Conservation (phyloP, 2,113 vertebrate species). For the Polypterus senegalus region DNA sequence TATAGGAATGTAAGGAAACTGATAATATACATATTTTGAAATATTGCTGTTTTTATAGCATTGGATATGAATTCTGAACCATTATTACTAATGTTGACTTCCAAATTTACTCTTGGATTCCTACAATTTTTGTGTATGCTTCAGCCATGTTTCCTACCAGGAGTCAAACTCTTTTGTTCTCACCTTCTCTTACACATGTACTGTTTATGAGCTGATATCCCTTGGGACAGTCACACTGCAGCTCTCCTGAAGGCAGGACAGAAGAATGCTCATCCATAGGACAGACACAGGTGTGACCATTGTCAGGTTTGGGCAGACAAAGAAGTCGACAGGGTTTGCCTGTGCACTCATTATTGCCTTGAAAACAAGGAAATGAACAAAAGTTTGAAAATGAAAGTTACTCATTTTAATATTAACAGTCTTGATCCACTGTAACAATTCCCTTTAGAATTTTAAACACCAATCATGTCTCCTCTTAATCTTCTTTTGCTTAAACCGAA, state of each 20-base stretch:
- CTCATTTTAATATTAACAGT: too few species aligned
- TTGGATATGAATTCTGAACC: too few species aligned
- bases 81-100: background rate
- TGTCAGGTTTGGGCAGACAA: slow-evolving; percentile 73
- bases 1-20: too few species aligned
- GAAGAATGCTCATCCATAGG: slow-evolving; percentile 64
- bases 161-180: slow-evolving; percentile 3
- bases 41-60: too few species aligned
- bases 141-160: background rate
- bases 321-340: slow-evolving; percentile 76
- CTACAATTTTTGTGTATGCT: too few species aligned
- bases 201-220: slow-evolving; percentile 65
- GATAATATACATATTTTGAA: too few species aligned
- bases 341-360: slow-evolving; percentile 74
- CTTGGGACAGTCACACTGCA: slow-evolving; percentile 72
- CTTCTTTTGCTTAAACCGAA: too few species aligned
- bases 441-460: too few species aligned
- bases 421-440: too few species aligned
- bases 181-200: slow-evolving; percentile 72
- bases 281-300: slow-evolving; percentile 67
- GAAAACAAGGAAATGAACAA: background rate
- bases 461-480: too few species aligned
- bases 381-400: background rate
- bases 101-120: background rate
- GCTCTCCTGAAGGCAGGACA: slow-evolving; percentile 55